Base-by-base conservation (phyloP, 2,113 vertebrate genomes). In the Lanius collurio region DNA sequence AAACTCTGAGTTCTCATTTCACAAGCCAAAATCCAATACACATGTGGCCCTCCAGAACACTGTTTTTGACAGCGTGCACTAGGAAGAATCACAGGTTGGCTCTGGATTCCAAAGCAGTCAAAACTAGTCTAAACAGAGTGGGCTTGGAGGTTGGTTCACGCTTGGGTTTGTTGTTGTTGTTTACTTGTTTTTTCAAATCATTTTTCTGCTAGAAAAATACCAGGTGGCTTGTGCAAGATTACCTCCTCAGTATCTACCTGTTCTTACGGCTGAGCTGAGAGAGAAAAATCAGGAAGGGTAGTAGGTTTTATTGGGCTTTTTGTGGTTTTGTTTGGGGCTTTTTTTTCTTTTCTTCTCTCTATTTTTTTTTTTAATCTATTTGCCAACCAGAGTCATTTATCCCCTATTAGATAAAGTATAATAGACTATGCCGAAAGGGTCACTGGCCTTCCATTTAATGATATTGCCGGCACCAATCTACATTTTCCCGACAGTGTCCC, bases 321-420 rank as follows among this genome's bases (percentile, higher is more conserved):
- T 23, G 41, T 35, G 18, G 10, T 21, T 70, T 46, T 5, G 55
- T 13, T 3, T 2, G 15, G 6, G 7, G 7, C 3, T 1, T 19
- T 9, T 19, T 30, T 6, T 7, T 5, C 1, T 8, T 42, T 22
- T 19, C 33, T 4, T 3, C 2, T 8, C 6, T 22, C 1, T 60
- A n/a, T 52, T 84, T 60, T 97, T 97, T n/a, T 93, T 86, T 53
- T 95, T 97, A 96, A 97, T 97, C 97, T 98, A 97, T 98, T 98
- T 98, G 92, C 96, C 97, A 97, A 96, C 87, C 96, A 97, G 94
- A 98, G 97, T 98, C 95, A 98, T 98, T 98, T 98, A 98, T 98
- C 97, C 96, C 97, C 98, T 98, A 98, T 98, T 98, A 98, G 98
- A 98, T 98, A 98, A 98, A 98, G 98, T 98, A 97, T 98, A 98